Evolutionary conservation across 2,797 vertebrate species (phyloP).

Genomic region (Cebuella pygmaea): DNA sequence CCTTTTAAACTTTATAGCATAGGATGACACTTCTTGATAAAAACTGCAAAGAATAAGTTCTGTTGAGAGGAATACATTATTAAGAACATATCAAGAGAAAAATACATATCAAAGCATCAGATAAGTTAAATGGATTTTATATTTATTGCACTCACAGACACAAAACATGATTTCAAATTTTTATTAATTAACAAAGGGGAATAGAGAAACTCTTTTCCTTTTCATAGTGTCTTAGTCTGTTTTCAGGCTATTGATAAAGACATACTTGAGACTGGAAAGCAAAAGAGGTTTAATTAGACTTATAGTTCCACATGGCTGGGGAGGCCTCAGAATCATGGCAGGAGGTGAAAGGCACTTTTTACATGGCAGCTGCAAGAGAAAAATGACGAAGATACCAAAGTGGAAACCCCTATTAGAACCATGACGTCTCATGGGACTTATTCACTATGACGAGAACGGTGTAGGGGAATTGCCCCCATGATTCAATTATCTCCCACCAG

Average conservation of each 20-base stretch:
- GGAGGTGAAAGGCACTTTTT: not conserved
- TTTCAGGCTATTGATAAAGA: not conserved
- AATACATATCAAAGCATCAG: not conserved
- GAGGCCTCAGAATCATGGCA: not conserved
- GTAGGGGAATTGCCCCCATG: not conserved
- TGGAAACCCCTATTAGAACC: not conserved
- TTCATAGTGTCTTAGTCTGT: not conserved
- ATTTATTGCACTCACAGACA: not conserved
- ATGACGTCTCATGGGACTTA: not conserved
- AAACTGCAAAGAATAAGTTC: constrained; percentile 39
- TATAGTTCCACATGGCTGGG: not conserved
- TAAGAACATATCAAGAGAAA: not conserved
- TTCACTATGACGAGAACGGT: not conserved
- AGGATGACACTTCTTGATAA: constrained; percentile 13
- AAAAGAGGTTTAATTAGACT: not conserved
- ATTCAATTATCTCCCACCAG: not conserved
- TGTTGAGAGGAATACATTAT: not conserved
- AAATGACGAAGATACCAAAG: not conserved
- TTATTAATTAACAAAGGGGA: not conserved
- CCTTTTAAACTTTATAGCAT: constrained; percentile 29
- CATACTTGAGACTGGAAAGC: accelerated
- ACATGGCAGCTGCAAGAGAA: not conserved
- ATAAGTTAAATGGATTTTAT: not conserved
- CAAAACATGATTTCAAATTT: not conserved
- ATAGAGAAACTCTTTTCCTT: not conserved